Percentiles rank a stretch among this genome's conserved stretches.
phyloP scores from a whole-genome alignment of 2,888 invertebrate genomes.

The Chesias legatella region DNA sequence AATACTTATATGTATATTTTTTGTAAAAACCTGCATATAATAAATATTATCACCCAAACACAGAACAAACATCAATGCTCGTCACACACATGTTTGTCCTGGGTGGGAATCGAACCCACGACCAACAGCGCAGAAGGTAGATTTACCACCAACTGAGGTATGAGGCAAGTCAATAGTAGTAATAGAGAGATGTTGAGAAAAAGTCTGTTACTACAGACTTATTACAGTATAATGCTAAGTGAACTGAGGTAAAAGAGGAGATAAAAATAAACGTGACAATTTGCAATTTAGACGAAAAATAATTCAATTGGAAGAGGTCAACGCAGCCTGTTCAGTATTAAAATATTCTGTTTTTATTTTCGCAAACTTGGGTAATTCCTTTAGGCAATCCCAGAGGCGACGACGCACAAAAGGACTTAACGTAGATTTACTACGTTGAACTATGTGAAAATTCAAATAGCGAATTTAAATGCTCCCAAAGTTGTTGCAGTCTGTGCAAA shows the following conservation, averaged over 20 bases:
- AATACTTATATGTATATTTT: too few relatives aligned
- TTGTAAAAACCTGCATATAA: too few relatives aligned
- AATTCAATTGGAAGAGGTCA: constrained; percentile 49
- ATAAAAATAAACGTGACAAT: constrained; percentile 44
- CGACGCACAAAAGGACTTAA: constrained; percentile 17
- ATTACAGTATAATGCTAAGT: constrained; percentile 1
- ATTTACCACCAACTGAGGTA: too few relatives aligned
- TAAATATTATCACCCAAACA: too few relatives aligned
- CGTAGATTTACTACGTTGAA: constrained; percentile 30
- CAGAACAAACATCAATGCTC: too few relatives aligned
- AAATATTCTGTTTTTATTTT: constrained; percentile 53
- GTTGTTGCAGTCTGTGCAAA: constrained; percentile 29
- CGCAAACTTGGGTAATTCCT: constrained; percentile 31
- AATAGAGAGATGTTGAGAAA: too few relatives aligned
- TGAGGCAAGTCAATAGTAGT: too few relatives aligned
- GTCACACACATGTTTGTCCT: too few relatives aligned
- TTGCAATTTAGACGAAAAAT: constrained; percentile 51
- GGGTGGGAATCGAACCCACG: too few relatives aligned
- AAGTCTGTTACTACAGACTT: too few relatives aligned
- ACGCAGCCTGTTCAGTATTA: constrained; percentile 37
- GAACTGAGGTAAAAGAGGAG: constrained; percentile 6
- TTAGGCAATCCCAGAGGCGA: constrained; percentile 21
- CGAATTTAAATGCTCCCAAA: constrained; percentile 18
- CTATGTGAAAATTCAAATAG: constrained; percentile 44
- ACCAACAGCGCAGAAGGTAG: too few relatives aligned